Conservation (phyloP, 2,888 invertebrate genomes). For the Diloba caeruleocephala region DNA sequence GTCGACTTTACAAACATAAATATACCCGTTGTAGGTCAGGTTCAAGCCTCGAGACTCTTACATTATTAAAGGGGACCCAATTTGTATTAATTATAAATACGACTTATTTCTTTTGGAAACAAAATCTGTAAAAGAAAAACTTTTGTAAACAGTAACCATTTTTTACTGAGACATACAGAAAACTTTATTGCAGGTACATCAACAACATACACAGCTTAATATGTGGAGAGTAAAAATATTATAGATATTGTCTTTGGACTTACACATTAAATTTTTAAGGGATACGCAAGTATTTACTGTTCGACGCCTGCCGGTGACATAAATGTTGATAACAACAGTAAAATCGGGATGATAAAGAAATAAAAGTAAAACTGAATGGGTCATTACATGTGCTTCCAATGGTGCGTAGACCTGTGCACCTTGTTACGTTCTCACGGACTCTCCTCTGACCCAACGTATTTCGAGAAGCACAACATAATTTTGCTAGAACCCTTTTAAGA, state of each 20-base stretch:
- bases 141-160: background rate
- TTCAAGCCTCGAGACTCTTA: constrained; percentile 20
- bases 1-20: constrained; percentile 52
- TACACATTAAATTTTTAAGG: constrained; percentile 64
- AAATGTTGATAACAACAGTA: constrained; percentile 75
- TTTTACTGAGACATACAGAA: constrained; percentile 14
- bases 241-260: constrained; percentile 69
- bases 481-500: constrained; percentile 69
- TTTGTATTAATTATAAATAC: constrained; percentile 33
- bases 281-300: constrained; percentile 65
- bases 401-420: constrained; percentile 67
- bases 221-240: constrained; percentile 64
- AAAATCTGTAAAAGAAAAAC: constrained; percentile 1
- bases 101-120: constrained; percentile 21
- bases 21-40: constrained; percentile 9
- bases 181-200: constrained; percentile 38
- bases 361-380: constrained; percentile 75
- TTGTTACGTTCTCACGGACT: constrained; percentile 78
- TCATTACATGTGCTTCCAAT: constrained; percentile 71
- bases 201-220: constrained; percentile 59
- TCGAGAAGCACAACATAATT: constrained; percentile 70
- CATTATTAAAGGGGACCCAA: constrained; percentile 15
- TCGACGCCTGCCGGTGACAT: constrained; percentile 70
- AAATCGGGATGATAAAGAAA: constrained; percentile 72
- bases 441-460: constrained; percentile 69